A percentile compares a stretch with the other conserved stretches of the same genome.
phyloP scores from a whole-genome alignment of 2,113 vertebrate species.

The Thymallus thymallus region DNA sequence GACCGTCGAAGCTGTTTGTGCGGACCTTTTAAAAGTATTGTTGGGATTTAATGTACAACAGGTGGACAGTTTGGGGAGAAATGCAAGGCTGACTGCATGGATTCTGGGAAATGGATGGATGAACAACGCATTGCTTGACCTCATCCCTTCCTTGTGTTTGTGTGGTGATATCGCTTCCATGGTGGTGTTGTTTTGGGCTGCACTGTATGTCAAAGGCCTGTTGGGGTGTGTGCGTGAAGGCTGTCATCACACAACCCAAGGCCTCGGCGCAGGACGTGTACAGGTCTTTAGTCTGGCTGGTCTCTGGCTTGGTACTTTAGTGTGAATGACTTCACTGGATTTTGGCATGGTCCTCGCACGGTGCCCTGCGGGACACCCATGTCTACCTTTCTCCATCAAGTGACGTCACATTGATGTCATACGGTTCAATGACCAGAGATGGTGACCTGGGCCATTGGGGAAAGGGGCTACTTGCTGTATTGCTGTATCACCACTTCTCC shows the following conservation, averaged over 20 bases:
- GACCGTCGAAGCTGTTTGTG: no score
- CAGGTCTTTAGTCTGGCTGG: background rate
- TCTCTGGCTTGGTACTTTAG: background rate
- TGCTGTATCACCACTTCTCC: background rate
- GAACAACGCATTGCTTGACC: background rate
- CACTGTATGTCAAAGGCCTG: background rate
- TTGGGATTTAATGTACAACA: no score
- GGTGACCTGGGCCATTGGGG: background rate
- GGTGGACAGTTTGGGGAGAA: background rate
- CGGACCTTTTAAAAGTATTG: no score
- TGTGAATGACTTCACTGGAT: constrained; percentile 3
- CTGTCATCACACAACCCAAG: background rate
- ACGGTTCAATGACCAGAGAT: background rate
- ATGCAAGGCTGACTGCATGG: background rate
- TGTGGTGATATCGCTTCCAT: background rate
- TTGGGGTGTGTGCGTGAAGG: background rate
- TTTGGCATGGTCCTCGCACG: background rate
- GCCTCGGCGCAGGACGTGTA: background rate
- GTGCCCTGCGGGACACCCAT: background rate
- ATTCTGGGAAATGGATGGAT: constrained; percentile 21
- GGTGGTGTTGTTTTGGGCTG: background rate
- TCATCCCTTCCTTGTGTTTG: background rate
- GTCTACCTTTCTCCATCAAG: background rate
- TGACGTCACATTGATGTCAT: background rate
- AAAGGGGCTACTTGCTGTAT: background rate